Base-by-base conservation (phyloP, 2,888 invertebrate genomes). In the Drosophila flavopinicola region DNA sequence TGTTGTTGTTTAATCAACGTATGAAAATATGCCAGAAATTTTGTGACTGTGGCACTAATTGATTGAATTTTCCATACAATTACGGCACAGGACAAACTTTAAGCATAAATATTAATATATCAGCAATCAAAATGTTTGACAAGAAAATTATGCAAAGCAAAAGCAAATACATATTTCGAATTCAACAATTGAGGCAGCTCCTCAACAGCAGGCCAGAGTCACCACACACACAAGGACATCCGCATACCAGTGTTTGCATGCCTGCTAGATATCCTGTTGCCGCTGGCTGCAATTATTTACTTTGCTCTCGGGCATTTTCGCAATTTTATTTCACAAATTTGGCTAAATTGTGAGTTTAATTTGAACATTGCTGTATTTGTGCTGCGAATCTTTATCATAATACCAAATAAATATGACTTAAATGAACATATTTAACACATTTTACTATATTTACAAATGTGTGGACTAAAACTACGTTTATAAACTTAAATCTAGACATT, bases 91-190 rank as follows among this genome's bases (percentile, higher is more conserved):
- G n/a, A 51, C 42, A 56, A 80, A 78, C 66, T 78, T 53, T 58
- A 48, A 41, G 61, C 79, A 85, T 85, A 82, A 85, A 80, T 80
- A 78, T 80, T 70, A 76, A n/a, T 27, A 67, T 67, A 70, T 58
- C 32, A 48, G 61, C 80, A 84, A 80, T 80, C 78, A 84, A 84
- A 84, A 75, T 75, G 75, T 84, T 78, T 78, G 79, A 76, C 83
- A 85, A 64, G 68, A 41, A 85, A 78, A 76, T 85, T 85, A 76
- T 83, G 79, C 73, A 48, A 39, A 57, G 54, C 33, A 44, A 61
- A 64, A 53, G 44, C 48, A 74, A 72, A 67, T 67, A 66, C 63
- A 53, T 59, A 72, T 78, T 80, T 80, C 47, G 66, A 66, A 66
- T 69, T 66, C 70, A 67, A 45, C 73, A 63, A 57, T 58, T 48